Conservation (phyloP, 2,797 vertebrate species). For the Phoebastria nigripes region DNA sequence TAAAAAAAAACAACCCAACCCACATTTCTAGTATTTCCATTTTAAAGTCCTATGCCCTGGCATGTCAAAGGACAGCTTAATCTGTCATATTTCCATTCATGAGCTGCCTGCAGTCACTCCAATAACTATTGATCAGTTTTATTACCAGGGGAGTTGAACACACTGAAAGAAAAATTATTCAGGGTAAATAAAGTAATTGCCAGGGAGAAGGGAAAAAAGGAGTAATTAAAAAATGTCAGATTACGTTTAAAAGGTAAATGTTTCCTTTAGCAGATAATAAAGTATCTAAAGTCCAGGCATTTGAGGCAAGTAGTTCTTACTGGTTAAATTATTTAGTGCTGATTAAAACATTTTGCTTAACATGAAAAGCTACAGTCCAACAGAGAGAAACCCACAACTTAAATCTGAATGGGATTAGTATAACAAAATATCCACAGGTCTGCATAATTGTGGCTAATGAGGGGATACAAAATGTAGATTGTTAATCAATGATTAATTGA, state of each 20-base stretch:
- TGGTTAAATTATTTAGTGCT: constrained; percentile 2
- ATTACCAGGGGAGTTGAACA: neutral
- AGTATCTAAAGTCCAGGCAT: constrained; percentile 14
- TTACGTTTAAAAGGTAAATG: constrained; percentile 41
- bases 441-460: constrained; percentile 2
- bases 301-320: constrained; percentile 8
- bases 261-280: neutral
- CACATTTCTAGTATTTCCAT: neutral
- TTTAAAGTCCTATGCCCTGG: constrained; percentile 16
- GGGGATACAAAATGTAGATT: constrained; percentile 32
- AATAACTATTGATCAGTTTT: neutral
- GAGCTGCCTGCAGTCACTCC: constrained; percentile 35
- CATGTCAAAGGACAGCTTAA: neutral
- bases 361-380: constrained; percentile 25
- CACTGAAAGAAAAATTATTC: neutral
- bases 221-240: neutral
- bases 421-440: neutral
- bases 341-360: constrained; percentile 24
- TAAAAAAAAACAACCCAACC: neutral
- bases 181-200: constrained; percentile 2
- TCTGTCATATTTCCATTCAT: neutral
- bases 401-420: neutral
- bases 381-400: constrained; percentile 20
- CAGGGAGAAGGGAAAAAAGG: neutral
- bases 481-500: constrained; percentile 9